Base-by-base conservation (phyloP, 64 coral and sea anemone species). In the Catalaphyllia jardinei region DNA sequence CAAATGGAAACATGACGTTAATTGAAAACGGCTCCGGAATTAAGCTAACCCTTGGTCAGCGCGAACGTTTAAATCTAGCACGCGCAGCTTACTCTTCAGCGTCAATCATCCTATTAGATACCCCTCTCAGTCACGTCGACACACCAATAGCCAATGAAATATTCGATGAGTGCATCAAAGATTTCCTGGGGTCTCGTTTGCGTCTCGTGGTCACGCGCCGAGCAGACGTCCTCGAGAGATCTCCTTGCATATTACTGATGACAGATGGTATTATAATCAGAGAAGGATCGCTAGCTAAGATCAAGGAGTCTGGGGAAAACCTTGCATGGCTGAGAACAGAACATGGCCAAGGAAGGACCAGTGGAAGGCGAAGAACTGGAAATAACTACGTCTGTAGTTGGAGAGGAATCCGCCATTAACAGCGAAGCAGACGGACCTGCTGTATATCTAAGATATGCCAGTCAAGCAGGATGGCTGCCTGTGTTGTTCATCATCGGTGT, bases 171-270 rank as follows among this genome's bases (percentile, higher is more conserved):
- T 93, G 86, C 86, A 93, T 93, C 35, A 71, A 75, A 64, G 67
- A 78, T 19, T 62, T 93, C 15, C 69, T 93, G 2, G 73, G 60
- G 33, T 30, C 75, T 29, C 86, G 75, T 62, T 63, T 93, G 24
- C 76, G 79, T 35, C 79, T 93, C 31, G 24, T 93, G 52, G 86
- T 82, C 25, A 88, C 91, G 51, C 76, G 80, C 63, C 86, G 87
- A 65, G 46, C 73, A 8, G 67, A 31, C 62, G 88, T 88, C 74
- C 91, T 93, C 8, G 60, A 57, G 31, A 60, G 87, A 29, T 86
- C 86, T 74, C 76, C 87, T 82, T 78, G 86, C n/a, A 74, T 88
- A 27, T 75, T 93, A n/a, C 71, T 93, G 22, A 93, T 93, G 86
- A 67, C 35, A 5, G 86, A 88, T 52, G 91, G 91, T 0, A 74